phyloP scores from a whole-genome alignment of 2,797 vertebrate genomes.

The Sternarchorhynchus goeldii region DNA sequence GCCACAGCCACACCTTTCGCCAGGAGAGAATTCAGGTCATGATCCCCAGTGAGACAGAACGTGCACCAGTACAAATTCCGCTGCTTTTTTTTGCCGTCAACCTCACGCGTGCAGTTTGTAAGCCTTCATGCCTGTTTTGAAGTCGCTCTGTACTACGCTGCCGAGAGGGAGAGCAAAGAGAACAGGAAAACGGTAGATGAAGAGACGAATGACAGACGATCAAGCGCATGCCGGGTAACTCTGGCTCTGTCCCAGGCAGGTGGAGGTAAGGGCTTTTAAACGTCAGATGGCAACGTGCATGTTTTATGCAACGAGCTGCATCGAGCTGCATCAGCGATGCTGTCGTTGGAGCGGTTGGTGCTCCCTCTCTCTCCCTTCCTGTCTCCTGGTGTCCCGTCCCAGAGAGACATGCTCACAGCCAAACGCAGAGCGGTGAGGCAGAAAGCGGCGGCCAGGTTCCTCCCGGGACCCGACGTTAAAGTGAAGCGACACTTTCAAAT shows the following conservation, averaged over 20 bases:
- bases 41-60: neutral
- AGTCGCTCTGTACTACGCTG: constrained; percentile 40
- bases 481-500: constrained; percentile 35
- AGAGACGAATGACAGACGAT: neutral
- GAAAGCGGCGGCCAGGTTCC: neutral
- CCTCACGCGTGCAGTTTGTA: constrained; percentile 15
- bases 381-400: neutral
- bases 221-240: neutral
- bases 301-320: constrained; percentile 62
- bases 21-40: constrained; percentile 28
- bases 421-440: neutral
- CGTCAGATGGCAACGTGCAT: constrained; percentile 48
- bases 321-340: constrained; percentile 54
- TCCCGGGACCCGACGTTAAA: constrained; percentile 5
- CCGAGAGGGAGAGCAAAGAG: neutral
- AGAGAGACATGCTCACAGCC: neutral
- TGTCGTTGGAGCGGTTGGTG: constrained; percentile 43
- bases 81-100: constrained; percentile 30
- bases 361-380: neutral
- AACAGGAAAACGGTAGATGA: neutral
- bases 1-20: constrained; percentile 21
- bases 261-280: constrained; percentile 40
- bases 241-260: neutral
- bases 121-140: constrained; percentile 24
- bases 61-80: constrained; percentile 1